A percentile compares a stretch with the other conserved stretches of the same genome.
These are phyloP conservation scores for Megamerina dolium DNA, from an alignment of 2,888 invertebrate genomes.

Conservation along the genomic window DNA sequence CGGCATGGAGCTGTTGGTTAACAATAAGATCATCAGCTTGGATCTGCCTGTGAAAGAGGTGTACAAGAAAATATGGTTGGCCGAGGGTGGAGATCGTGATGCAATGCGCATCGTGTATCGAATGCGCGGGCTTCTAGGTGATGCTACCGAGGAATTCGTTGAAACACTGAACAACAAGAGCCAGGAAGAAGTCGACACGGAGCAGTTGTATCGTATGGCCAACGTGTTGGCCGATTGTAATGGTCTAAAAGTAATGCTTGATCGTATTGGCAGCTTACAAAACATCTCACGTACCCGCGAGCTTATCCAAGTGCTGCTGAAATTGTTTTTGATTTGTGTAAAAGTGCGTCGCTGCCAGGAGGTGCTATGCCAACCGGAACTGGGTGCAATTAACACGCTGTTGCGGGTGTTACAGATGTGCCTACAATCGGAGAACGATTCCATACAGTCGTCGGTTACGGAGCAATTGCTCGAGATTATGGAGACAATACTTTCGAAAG, in stretches of 20 bases:
- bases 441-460: constrained; percentile 70
- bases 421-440: constrained; percentile 59
- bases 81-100: constrained; percentile 84
- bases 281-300: constrained; percentile 83
- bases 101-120: constrained; percentile 97
- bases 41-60: constrained; percentile 94
- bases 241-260: constrained; percentile 69
- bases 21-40: constrained; percentile 95
- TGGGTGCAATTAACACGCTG: constrained; percentile 76
- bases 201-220: constrained; percentile 88
- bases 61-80: constrained; percentile 76
- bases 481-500: constrained; percentile 89
- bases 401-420: constrained; percentile 78
- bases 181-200: constrained; percentile 83
- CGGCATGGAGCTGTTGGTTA: constrained; percentile 95
- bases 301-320: constrained; percentile 80
- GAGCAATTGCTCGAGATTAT: constrained; percentile 91
- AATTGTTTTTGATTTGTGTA: constrained; percentile 82
- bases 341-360: constrained; percentile 86
- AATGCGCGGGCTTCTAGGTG: constrained; percentile 94
- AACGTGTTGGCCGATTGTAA: constrained; percentile 76
- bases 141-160: constrained; percentile 98
- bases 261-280: constrained; percentile 76
- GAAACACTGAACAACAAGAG: constrained; percentile 85
- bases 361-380: constrained; percentile 77